phyloP scores from a whole-genome alignment of 2,888 invertebrate genomes.

The Leucoptera coffeella region DNA sequence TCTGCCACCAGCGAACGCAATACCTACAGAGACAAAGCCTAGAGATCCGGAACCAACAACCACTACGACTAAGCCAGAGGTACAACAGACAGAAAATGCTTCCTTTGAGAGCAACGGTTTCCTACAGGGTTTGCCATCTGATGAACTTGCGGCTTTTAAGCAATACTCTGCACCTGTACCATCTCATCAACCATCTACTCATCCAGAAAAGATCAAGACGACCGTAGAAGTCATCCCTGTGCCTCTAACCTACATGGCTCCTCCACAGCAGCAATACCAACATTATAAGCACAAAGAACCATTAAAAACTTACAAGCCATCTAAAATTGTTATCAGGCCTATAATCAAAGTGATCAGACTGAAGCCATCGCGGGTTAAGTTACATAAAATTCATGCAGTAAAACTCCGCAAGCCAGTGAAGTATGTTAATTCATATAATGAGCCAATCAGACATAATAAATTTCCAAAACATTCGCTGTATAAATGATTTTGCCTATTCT shows the following conservation, averaged over 20 bases:
- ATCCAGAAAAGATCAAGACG: slow-evolving; percentile 23
- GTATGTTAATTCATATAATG: no score
- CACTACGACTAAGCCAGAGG: slow-evolving; percentile 12
- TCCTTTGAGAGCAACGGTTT: slow-evolving; percentile 31
- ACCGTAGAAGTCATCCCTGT: slow-evolving; percentile 34
- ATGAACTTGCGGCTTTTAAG: slow-evolving; percentile 24
- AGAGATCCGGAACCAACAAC: slow-evolving; percentile 13
- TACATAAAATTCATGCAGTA: no score
- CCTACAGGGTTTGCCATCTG: slow-evolving; percentile 26
- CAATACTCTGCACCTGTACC: slow-evolving; percentile 14
- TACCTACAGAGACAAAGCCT: slow-evolving; percentile 14
- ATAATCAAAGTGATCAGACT: no score
- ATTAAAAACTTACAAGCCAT: no score
- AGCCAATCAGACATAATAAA: no score
- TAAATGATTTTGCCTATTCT: no score
- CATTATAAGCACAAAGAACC: no score
- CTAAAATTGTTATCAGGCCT: no score
- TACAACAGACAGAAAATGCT: neutral
- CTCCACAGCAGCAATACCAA: slow-evolving; percentile 16
- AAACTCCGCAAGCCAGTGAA: no score
- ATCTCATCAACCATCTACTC: no score
- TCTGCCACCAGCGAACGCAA: slow-evolving; percentile 17
- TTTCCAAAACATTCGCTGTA: no score
- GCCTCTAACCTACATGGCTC: slow-evolving; percentile 34
- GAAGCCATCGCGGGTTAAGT: no score